phyloP scores from a whole-genome alignment of 2,113 vertebrate genomes.

The Lota lota region DNA sequence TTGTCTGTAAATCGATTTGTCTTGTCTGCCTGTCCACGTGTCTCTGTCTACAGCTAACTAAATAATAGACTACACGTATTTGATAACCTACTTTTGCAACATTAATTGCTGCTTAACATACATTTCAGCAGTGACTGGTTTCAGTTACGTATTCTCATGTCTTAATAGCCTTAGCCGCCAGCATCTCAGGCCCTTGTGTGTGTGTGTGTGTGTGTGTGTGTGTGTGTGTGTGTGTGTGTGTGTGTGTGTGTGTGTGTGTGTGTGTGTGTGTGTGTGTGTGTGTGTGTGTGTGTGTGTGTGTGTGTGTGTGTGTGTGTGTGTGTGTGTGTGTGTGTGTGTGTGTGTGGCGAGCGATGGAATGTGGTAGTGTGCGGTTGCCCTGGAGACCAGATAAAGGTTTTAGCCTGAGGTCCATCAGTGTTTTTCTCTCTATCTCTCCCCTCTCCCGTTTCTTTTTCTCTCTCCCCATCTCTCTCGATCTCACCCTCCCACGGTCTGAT shows the following conservation, averaged over 20 bases:
- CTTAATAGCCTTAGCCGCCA: too few species aligned
- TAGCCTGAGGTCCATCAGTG: constrained; percentile 41
- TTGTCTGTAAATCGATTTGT: not conserved
- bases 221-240: not conserved
- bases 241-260: not conserved
- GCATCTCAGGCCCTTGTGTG: too few species aligned
- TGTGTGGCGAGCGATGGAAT: constrained; percentile 45
- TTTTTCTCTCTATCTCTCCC: constrained; percentile 38
- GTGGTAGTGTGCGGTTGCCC: constrained; percentile 53
- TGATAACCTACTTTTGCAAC: not conserved
- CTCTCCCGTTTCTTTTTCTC: too few species aligned
- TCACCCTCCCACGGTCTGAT: too few species aligned
- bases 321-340: constrained; percentile 33
- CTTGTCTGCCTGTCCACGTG: not conserved
- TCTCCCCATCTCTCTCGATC: too few species aligned
- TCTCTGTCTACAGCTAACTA: not conserved
- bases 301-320: not conserved
- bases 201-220: not conserved
- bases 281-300: not conserved
- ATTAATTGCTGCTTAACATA: too few species aligned
- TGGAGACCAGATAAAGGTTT: constrained; percentile 57
- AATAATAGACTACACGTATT: not conserved
- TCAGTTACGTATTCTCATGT: too few species aligned
- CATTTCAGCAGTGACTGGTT: too few species aligned
- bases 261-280: not conserved